phyloP scores from a whole-genome alignment of 2,797 vertebrate genomes.

The Sandelia bainsii region DNA sequence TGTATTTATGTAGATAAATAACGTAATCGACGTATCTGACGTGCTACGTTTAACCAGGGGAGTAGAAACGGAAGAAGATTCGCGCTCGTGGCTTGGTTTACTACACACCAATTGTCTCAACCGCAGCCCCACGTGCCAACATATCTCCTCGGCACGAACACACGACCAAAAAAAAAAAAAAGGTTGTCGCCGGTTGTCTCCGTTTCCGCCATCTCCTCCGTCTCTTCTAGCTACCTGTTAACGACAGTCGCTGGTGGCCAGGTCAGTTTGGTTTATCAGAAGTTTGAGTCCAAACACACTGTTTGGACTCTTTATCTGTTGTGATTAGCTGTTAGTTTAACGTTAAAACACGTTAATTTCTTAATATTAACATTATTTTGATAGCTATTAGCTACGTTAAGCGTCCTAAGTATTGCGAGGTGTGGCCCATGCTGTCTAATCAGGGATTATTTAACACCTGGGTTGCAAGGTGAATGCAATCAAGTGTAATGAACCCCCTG shows the following conservation, averaged over 20 bases:
- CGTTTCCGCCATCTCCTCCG: no score
- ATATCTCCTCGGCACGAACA: not conserved
- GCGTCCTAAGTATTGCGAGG: not conserved
- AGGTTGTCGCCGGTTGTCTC: no score
- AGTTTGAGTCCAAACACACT: no score
- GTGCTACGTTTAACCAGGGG: not conserved
- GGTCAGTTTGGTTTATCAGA: constrained; percentile 7
- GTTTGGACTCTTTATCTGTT: no score
- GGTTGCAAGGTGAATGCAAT: not conserved
- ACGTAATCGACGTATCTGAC: rapidly evolving
- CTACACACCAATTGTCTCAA: not conserved
- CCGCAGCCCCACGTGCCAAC: constrained; percentile 30
- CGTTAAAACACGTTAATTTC: no score
- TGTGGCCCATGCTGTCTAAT: not conserved
- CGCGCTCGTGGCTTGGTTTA: not conserved
- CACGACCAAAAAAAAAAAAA: no score
- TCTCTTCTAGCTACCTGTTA: not conserved
- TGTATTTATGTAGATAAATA: not conserved
- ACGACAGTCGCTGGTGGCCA: not conserved
- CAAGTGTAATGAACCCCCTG: constrained; percentile 15
- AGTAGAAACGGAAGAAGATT: not conserved
- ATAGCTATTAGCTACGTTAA: no score
- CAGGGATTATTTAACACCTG: constrained; percentile 22
- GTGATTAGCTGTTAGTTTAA: no score
- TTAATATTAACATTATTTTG: no score